These are phyloP conservation scores for Cephus pulcher DNA, from an alignment of 2,888 invertebrate species.

Conservation along the genomic window DNA sequence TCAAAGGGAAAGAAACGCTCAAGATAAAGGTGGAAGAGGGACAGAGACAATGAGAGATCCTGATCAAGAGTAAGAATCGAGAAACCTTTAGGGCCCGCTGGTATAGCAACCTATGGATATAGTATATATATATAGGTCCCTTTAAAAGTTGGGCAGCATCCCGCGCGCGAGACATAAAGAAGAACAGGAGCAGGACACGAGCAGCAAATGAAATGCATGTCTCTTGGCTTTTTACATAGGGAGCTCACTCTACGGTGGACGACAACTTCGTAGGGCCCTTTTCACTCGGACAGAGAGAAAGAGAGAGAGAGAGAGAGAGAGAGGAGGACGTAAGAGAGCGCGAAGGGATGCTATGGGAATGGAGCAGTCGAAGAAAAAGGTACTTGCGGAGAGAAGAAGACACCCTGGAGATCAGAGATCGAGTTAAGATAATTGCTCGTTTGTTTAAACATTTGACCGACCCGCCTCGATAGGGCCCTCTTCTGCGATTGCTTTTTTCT, in stretches of 20 bases:
- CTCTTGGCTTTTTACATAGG: constrained; percentile 50
- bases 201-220: constrained; percentile 59
- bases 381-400: constrained; percentile 15
- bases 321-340: background rate
- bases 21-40: too few species aligned
- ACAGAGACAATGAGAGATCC: too few species aligned
- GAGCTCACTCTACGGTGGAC: constrained; percentile 12
- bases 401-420: constrained; percentile 52
- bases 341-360: constrained; percentile 14
- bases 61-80: too few species aligned
- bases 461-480: constrained; percentile 36
- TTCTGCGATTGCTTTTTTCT: constrained; percentile 31
- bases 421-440: constrained; percentile 65
- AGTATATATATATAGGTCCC: background rate
- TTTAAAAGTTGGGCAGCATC: background rate
- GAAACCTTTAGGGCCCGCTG: too few species aligned
- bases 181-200: constrained; percentile 51
- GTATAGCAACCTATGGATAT: too few species aligned
- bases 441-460: constrained; percentile 63
- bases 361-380: background rate
- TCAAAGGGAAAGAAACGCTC: too few species aligned
- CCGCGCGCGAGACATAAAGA: constrained; percentile 40
- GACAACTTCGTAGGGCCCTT: constrained; percentile 1
- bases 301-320: constrained; percentile 12
- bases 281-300: constrained; percentile 11